These are phyloP conservation scores for Eupeodes corollae DNA, from an alignment of 1,140 invertebrate species.

Conservation along the genomic window DNA sequence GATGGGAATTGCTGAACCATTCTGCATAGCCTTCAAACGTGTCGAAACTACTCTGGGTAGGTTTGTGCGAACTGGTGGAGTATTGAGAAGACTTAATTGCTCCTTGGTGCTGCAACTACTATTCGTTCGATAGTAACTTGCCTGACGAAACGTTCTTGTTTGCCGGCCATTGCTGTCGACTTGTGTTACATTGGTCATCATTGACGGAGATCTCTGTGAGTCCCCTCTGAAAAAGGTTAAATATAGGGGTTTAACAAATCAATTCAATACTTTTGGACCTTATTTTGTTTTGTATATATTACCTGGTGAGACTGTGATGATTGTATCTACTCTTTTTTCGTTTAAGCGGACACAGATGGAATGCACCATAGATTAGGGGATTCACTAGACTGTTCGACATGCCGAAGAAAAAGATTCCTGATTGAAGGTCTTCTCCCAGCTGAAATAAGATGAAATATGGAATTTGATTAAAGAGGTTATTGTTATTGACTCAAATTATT, in stretches of 20 bases:
- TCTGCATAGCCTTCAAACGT: too few relatives aligned
- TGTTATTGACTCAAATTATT: too few relatives aligned
- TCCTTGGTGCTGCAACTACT: conserved; percentile 15
- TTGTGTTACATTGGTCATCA: conserved; percentile 33
- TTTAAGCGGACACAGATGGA: conserved; percentile 54
- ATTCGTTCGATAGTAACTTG: conserved; percentile 29
- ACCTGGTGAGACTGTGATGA: conserved; percentile 32
- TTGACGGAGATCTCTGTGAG: conserved; percentile 31
- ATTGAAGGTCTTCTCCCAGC: conserved; percentile 50
- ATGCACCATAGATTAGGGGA: conserved; percentile 78
- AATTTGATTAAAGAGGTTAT: conserved; percentile 21
- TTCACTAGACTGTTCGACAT: conserved; percentile 81
- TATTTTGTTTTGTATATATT: conserved; percentile 1
- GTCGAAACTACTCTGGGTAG: too few relatives aligned
- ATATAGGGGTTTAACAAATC: too few relatives aligned
- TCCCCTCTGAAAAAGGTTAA: conserved; percentile 20
- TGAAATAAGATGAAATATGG: conserved; percentile 20
- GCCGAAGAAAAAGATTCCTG: conserved; percentile 70
- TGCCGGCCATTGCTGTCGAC: conserved; percentile 25
- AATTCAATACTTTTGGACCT: too few relatives aligned
- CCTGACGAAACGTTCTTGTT: conserved; percentile 25
- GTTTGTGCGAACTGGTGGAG: too few relatives aligned
- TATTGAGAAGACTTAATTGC: too few relatives aligned
- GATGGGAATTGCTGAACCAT: too few relatives aligned
- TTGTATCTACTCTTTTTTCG: conserved; percentile 26